Percentiles rank a stretch among this genome's conserved stretches.
Conservation (phyloP, 2,113 vertebrate species). For the Dromas ardeola region DNA sequence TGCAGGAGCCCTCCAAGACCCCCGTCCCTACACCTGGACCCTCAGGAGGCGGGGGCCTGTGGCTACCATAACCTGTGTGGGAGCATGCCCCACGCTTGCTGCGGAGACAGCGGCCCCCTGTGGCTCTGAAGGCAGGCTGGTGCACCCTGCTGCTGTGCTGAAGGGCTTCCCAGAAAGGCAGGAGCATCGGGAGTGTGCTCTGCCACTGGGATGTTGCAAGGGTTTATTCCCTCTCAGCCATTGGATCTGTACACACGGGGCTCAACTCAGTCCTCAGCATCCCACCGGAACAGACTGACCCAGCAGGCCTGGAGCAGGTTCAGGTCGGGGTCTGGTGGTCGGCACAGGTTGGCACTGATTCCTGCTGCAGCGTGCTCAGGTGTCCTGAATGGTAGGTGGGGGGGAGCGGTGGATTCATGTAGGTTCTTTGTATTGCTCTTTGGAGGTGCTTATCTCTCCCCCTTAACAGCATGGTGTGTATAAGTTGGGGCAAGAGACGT, state of each 20-base stretch:
- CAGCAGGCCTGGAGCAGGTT: background rate
- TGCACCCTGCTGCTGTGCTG: background rate
- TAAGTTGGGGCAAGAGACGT: background rate
- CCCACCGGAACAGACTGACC: background rate
- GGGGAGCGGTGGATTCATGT: background rate
- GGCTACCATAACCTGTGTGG: background rate
- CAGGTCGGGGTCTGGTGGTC: background rate
- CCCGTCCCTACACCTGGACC: background rate
- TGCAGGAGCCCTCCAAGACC: background rate
- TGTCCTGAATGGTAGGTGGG: background rate
- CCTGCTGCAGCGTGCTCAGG: background rate
- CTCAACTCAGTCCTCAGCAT: background rate
- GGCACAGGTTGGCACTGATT: background rate
- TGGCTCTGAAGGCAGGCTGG: background rate
- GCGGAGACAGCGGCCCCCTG: background rate
- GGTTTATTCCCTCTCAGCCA: background rate
- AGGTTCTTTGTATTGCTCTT: background rate
- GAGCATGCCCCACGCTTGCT: fast-evolving
- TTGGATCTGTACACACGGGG: background rate
- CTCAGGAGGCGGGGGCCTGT: background rate
- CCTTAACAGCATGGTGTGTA: background rate
- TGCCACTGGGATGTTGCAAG: background rate
- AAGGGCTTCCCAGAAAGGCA: background rate
- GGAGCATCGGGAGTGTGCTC: background rate
- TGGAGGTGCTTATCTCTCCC: background rate